Base-by-base conservation (phyloP, 2,797 vertebrate genomes). In the Lepus townsendii region DNA sequence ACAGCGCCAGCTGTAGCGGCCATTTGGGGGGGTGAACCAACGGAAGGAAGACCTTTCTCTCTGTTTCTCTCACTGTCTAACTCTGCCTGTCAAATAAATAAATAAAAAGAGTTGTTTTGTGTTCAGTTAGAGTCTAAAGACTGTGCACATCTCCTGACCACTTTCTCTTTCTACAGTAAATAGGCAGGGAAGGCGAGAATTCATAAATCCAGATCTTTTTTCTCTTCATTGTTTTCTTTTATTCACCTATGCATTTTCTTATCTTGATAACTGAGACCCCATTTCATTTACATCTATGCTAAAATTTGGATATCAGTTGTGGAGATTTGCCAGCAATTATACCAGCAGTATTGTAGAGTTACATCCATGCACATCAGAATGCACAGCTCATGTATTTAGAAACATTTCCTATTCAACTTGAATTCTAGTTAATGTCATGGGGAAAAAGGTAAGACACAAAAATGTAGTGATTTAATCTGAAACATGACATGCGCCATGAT, bases 391-490 rank as follows among this genome's bases (percentile, higher is more conserved):
- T 17, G 7, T 80, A 83, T 77, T 71, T 63, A 62, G 79, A 84
- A 92, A 32, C n/a, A 65, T 72, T 68, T 82, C 50, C 66, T 69
- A 54, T 91, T 93, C 30, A 85, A 79, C 54, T 78, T 95, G 62
- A 95, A 30, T 93, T 95, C 54, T 95, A 69, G 72, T 93, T 90
- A 77, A 62, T 90, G 54, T 83, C 50, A 24, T 5, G 42, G n/a
- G 11, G 2, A 1, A 1, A 54, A 79, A 68, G 19, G 17, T 57
- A 83, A 60, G 83, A 57, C 50, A 32, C 24, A 57, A 62, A 26
- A 69, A 68, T 90, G 83, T 78, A 85, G 54, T 91, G 68, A 85
- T 73, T 91, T 87, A 75, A 69, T 62, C 62, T 79, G 82, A 85
- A 93, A 71, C 38, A 47, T 69, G 50, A 75, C 17, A 20, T 2